Conservation (phyloP, 2,888 invertebrate genomes). For the Diogma glabrata region DNA sequence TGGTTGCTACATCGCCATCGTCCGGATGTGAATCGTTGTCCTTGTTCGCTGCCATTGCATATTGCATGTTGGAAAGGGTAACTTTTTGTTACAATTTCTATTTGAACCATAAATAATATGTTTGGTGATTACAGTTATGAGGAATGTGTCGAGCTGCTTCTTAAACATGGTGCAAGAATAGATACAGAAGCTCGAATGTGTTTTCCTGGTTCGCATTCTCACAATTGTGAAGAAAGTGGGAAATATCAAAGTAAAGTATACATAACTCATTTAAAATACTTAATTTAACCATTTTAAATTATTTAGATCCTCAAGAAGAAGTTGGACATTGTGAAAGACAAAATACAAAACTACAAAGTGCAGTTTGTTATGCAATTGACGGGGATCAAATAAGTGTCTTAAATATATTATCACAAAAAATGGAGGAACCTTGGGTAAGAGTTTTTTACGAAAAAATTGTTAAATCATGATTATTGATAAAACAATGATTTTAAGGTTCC, state of each 20-base stretch:
- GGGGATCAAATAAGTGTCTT: constrained; percentile 59
- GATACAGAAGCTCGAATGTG: constrained; percentile 64
- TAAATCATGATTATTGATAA: background rate
- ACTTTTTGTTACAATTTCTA: too few species aligned
- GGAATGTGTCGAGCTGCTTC: constrained; percentile 53
- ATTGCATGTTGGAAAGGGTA: constrained; percentile 61
- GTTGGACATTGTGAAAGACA: constrained; percentile 39
- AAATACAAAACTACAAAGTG: constrained; percentile 50
- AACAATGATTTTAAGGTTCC: constrained; percentile 28
- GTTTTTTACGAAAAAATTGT: too few species aligned
- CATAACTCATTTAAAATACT: constrained; percentile 20
- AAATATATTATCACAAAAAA: constrained; percentile 51
- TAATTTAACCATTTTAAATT: too few species aligned
- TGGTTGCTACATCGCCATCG: constrained; percentile 52
- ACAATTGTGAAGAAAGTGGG: constrained; percentile 56
- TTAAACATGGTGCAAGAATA: constrained; percentile 57
- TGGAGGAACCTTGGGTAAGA: constrained; percentile 56
- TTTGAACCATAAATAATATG: background rate
- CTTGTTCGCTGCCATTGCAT: constrained; percentile 64
- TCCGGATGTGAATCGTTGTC: constrained; percentile 53
- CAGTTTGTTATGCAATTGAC: constrained; percentile 59
- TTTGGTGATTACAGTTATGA: too few species aligned
- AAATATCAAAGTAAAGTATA: constrained; percentile 40
- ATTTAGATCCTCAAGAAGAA: constrained; percentile 34
- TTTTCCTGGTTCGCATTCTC: constrained; percentile 59